Evolutionary conservation across 2,113 vertebrate species (phyloP).

Genomic region (Toxostoma redivivum): DNA sequence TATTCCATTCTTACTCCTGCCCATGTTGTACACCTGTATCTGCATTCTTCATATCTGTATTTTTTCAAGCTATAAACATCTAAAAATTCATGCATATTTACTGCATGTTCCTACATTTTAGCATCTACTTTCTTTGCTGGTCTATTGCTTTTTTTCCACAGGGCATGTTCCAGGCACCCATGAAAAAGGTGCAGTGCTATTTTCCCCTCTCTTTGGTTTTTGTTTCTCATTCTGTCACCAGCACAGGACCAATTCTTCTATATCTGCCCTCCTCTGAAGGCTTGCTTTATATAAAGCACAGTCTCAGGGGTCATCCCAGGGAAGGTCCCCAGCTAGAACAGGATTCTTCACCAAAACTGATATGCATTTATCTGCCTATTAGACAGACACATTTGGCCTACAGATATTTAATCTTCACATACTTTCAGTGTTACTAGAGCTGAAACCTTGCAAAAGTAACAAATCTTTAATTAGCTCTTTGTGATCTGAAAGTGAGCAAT

Average conservation of each 20-base stretch:
- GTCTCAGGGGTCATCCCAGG: background rate
- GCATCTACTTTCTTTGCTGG: background rate
- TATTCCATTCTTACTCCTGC: background rate
- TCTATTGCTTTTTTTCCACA: background rate
- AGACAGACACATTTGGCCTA: background rate
- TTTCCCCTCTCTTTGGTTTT: background rate
- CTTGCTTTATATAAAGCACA: background rate
- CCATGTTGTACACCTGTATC: no score
- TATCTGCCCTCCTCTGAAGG: background rate
- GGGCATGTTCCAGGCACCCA: background rate
- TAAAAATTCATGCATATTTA: background rate
- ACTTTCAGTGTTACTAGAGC: background rate
- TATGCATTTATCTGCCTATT: background rate
- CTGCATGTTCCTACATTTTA: background rate
- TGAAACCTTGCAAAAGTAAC: background rate
- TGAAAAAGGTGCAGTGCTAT: background rate
- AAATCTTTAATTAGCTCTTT: background rate
- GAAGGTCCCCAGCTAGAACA: background rate
- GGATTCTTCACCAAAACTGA: background rate
- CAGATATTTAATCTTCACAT: background rate
- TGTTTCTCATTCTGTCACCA: background rate
- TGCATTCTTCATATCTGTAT: background rate
- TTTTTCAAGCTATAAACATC: background rate
- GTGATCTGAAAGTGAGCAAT: background rate
- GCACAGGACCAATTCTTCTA: rapidly evolving